Evolutionary conservation across 2,888 invertebrate genomes (phyloP), one percentile per base, ranked within the genome.

Genomic region (Lasioglossum marginatum): DNA sequence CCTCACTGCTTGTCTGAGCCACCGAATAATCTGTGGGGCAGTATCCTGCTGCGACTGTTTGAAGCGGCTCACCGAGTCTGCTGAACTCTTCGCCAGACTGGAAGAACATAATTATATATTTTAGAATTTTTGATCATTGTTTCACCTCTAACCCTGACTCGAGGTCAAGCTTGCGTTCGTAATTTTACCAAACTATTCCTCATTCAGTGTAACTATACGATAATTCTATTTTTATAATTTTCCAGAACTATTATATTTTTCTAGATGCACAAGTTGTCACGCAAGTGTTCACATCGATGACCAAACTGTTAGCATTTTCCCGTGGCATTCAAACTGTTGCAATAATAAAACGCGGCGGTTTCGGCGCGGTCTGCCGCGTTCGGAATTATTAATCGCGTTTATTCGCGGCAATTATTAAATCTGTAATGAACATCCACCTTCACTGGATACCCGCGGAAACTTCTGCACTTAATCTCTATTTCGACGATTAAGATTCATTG

Each of bases 71-170:
- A 60, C 89, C 84, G 66, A 93, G 73, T 83, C 93, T 90, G 72
- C 87, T 90, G 80, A 92, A 94, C 77, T 88, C 92, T 60, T 94
- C 93, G 63, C 87, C 90, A 6, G 90, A 89, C 94, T 94, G 91
- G 92, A 93, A 48, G 52, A 45, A 66, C 31, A 34, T 19, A 10
- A 66, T 66, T 66, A 8, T 34, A 34, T 23, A 23, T 34, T 34
- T 66, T 66, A 19, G 6, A 66, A 31, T 66, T 1, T 60, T 60
- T 14, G 1, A 4, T 60, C 57, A 14, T n/a, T 27, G 4, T 60
- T 27, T 27, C 12, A 12, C 57, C 12, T n/a, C 27, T 14, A 27
- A 60, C 5, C 4, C 16, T 5, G 12, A 27, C 27, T 14, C 14
- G 14, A 60, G 4, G 5, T 5, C 16, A 31, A 27, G 16, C 16